A percentile compares a stretch with the other conserved stretches of the same genome.
These are phyloP conservation scores for Pachypanchax playfairii DNA, from an alignment of 2,113 vertebrate species.

Conservation along the genomic window DNA sequence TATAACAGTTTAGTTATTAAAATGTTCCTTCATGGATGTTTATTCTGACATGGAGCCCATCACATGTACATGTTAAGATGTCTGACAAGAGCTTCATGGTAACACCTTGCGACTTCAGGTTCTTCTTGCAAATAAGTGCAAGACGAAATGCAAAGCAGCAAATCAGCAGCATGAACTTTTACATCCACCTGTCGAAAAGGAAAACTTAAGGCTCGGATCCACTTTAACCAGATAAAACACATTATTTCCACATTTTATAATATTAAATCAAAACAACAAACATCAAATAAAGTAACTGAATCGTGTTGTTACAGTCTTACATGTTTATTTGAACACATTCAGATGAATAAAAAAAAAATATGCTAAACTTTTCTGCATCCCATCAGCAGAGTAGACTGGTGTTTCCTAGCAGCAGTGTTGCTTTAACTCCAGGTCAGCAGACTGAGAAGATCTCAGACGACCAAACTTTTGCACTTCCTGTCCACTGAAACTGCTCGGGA, in stretches of 20 bases:
- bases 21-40: background rate
- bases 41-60: conserved; percentile 4
- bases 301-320: no score
- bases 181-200: background rate
- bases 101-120: background rate
- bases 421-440: no score
- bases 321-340: no score
- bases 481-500: conserved; percentile 1
- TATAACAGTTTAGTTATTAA: background rate
- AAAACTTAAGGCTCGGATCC: background rate
- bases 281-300: no score
- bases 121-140: no score
- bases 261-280: no score
- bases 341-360: no score
- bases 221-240: no score
- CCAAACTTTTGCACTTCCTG: background rate
- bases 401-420: no score
- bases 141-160: conserved; percentile 6
- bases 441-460: conserved; percentile 7
- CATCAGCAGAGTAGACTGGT: background rate
- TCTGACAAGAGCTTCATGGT: background rate
- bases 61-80: background rate
- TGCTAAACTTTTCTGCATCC: no score
- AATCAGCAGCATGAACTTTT: background rate
- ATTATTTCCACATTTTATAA: no score